phyloP scores from a whole-genome alignment of 1,140 invertebrate genomes.

The Dermatophagoides farinae region DNA sequence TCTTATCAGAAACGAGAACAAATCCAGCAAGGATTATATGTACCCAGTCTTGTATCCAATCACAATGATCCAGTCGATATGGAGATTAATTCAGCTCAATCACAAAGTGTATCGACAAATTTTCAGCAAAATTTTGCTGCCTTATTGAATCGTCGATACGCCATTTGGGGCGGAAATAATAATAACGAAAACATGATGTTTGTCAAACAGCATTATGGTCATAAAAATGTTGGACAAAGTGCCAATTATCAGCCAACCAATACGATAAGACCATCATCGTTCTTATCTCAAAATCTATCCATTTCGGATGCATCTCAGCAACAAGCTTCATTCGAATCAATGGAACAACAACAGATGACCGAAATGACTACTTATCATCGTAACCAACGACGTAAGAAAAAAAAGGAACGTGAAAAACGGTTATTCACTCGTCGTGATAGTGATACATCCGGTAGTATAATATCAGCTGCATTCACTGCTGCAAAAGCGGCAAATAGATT shows the following conservation, averaged over 20 bases:
- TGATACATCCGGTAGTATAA: constrained; percentile 45
- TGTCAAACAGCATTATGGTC: not conserved
- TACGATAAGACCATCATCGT: not conserved
- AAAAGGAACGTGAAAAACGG: constrained; percentile 18
- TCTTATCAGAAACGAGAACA: not conserved
- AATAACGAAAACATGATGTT: not conserved
- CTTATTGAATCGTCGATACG: too few relatives aligned
- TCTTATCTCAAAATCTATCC: constrained; percentile 11
- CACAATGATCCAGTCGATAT: not conserved
- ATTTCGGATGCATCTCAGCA: constrained; percentile 55
- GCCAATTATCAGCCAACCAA: not conserved
- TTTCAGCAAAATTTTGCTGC: not conserved
- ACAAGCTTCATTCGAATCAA: constrained; percentile 18
- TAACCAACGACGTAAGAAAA: constrained; percentile 35
- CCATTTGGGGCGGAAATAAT: not conserved
- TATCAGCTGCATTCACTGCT: not conserved
- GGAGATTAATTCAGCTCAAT: not conserved
- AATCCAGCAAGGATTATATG: not conserved
- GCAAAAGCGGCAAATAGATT: too few relatives aligned
- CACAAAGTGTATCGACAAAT: not conserved
- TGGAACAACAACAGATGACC: constrained; percentile 14
- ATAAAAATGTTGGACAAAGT: not conserved
- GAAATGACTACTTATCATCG: constrained; percentile 54
- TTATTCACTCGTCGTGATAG: constrained; percentile 36
- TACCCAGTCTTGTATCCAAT: not conserved